Percentiles rank a stretch among this genome's conserved stretches.
Conservation (phyloP, 1,140 invertebrate species). For the Callitettix versicolor region DNA sequence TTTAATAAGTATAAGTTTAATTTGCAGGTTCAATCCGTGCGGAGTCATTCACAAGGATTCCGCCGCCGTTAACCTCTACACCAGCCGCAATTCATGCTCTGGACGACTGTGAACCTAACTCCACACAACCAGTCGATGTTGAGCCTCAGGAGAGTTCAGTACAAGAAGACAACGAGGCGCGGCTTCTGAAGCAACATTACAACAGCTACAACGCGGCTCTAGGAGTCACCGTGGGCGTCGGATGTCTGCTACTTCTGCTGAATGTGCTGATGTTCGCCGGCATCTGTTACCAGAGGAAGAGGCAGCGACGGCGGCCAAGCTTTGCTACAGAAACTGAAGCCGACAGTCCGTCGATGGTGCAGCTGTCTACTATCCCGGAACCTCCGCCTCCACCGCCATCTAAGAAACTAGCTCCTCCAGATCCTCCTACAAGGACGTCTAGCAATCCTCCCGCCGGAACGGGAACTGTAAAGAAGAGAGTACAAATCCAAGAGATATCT, state of each 20-base stretch:
- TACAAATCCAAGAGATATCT: no score
- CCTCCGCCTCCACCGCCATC: no score
- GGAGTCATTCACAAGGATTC: slow-evolving; percentile 45
- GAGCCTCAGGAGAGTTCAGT: slow-evolving; percentile 26
- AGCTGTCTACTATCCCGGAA: no score
- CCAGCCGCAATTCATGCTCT: slow-evolving; percentile 28
- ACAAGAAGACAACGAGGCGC: slow-evolving; percentile 36
- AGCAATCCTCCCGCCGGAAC: no score
- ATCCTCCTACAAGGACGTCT: no score
- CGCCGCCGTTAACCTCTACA: slow-evolving; percentile 30
- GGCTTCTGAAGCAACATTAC: slow-evolving; percentile 42
- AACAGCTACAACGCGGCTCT: slow-evolving; percentile 68
- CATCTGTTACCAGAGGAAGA: no score
- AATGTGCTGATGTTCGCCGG: slow-evolving; percentile 82
- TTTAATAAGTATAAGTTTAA: neutral
- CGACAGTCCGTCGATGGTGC: no score
- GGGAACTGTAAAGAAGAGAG: no score
- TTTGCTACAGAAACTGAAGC: no score
- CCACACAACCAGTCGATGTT: slow-evolving; percentile 35
- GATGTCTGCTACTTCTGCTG: slow-evolving; percentile 72
- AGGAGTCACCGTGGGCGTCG: slow-evolving; percentile 80
- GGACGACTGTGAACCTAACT: slow-evolving; percentile 33
- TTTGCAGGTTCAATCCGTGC: slow-evolving; percentile 41
- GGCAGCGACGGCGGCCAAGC: no score
- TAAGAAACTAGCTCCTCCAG: no score